Percentiles rank a stretch among this genome's conserved stretches.
These are phyloP conservation scores for Probaryconus sp. DNA, from an alignment of 1,140 invertebrate species.

Conservation along the genomic window DNA sequence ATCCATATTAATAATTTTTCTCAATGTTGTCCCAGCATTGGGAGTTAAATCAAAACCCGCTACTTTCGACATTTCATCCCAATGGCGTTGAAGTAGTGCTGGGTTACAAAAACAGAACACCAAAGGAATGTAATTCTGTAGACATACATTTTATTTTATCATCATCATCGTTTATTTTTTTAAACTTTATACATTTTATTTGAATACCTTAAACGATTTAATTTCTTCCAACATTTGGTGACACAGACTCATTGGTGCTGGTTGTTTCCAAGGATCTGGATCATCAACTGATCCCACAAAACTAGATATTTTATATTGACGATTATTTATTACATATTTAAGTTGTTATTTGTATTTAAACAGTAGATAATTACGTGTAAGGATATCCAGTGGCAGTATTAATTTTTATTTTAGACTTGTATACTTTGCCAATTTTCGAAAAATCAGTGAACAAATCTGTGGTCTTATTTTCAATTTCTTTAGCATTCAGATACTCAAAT, in stretches of 20 bases:
- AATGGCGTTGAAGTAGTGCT: constrained; percentile 90
- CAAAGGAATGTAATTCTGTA: constrained; percentile 85
- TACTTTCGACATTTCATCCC: constrained; percentile 92
- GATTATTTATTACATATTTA: neutral
- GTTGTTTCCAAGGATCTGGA: constrained; percentile 85
- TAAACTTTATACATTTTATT: neutral
- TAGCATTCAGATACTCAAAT: constrained; percentile 89
- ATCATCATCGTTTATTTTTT: neutral
- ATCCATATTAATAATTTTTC: constrained; percentile 88
- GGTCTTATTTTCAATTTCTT: constrained; percentile 84
- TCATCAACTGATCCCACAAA: constrained; percentile 85
- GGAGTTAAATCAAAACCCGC: constrained; percentile 91
- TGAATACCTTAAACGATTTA: constrained; percentile 85
- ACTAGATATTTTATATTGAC: constrained; percentile 26
- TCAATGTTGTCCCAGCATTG: constrained; percentile 89
- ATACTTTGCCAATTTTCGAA: constrained; percentile 88
- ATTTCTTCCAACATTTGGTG: constrained; percentile 84
- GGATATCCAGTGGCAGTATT: constrained; percentile 83
- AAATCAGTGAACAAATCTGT: constrained; percentile 86
- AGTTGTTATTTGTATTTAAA: constrained; percentile 3
- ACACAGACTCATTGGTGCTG: constrained; percentile 87
- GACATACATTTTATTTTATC: constrained; percentile 8
- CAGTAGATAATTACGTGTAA: constrained; percentile 73
- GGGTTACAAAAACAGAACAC: constrained; percentile 92
- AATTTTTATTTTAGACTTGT: constrained; percentile 88